Evolutionary conservation across 2,113 vertebrate genomes (phyloP), one percentile per base, ranked within the genome.

Genomic region (Dryoscopus gambensis): DNA sequence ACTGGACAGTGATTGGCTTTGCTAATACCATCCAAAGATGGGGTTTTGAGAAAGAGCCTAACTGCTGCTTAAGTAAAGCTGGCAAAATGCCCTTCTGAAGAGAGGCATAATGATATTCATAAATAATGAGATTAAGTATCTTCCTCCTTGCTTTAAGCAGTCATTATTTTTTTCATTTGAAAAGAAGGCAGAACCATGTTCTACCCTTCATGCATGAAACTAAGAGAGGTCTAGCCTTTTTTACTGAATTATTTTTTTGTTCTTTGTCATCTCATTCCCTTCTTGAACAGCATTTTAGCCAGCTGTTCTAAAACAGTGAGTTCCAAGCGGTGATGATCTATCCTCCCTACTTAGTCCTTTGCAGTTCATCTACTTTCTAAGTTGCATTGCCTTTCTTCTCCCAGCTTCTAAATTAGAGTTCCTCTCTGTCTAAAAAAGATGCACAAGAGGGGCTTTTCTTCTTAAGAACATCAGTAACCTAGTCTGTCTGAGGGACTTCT

Each of bases 131-230:
- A 55, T 84, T 78, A 90, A 86, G 63, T 71, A 64, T 93, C 64
- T 84, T 56, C 37, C 56, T 3, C 7, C 79, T 88, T 92, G 24
- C 82, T 90, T 86, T 95, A 93, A 67, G 33, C 42, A 95, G 35
- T 27, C 52, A 68, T 84, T n/a, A 88, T 56, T 89, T 93, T 93
- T 94, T 95, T 97, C 28, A 89, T 92, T 84, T 90, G 79, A 44
- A 94, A 91, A 80, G 71, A 85, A 77, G 22, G 31, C 37, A 90
- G 64, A 85, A 86, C 24, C 20, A 24, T 83, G 46, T 96, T 92
- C 40, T 84, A 13, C 35, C 16, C 63, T 92, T 96, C 85, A 75
- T 84, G 75, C 64, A 78, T 87, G 71, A 93, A 93, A 77, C 79
- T 53, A 53, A 78, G 35, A 53, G 57, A 85, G 5, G 20, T 37